phyloP scores from a whole-genome alignment of 2,888 invertebrate species.

The Trissoscelio sp. region DNA sequence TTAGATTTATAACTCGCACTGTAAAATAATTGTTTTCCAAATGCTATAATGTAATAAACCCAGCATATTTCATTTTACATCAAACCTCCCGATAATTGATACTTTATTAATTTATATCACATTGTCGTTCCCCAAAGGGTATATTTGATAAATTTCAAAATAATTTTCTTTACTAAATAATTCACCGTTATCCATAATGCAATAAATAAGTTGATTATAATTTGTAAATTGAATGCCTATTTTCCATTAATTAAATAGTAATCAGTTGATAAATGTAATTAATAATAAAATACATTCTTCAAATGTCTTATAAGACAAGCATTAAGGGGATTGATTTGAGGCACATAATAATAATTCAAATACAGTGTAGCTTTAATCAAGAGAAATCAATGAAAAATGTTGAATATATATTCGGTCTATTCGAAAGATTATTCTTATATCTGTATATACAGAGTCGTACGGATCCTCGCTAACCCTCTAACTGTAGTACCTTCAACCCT shows the following conservation, averaged over 20 bases:
- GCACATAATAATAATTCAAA: constrained; percentile 18
- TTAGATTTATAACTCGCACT: neutral
- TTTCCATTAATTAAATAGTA: too few species aligned
- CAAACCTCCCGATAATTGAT: constrained; percentile 5
- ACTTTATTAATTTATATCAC: constrained; percentile 12
- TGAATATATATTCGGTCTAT: constrained; percentile 46
- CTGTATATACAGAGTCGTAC: constrained; percentile 50
- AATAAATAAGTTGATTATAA: constrained; percentile 29
- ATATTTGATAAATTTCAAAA: neutral
- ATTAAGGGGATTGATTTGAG: too few species aligned
- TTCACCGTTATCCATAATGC: neutral
- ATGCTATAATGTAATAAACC: constrained; percentile 4
- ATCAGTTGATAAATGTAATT: too few species aligned
- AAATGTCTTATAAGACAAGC: too few species aligned
- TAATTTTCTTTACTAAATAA: constrained; percentile 1
- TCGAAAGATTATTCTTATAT: constrained; percentile 58
- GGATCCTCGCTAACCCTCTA: constrained; percentile 62
- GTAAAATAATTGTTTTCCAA: constrained; percentile 13
- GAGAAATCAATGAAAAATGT: constrained; percentile 55
- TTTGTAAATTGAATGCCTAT: too few species aligned
- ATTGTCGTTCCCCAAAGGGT: neutral
- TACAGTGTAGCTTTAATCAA: constrained; percentile 27
- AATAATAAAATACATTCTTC: too few species aligned
- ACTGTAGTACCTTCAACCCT: constrained; percentile 63
- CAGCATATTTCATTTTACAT: neutral